Evolutionary conservation across 2,113 vertebrate genomes (phyloP).

Genomic region (Phyllostomus hastatus): DNA sequence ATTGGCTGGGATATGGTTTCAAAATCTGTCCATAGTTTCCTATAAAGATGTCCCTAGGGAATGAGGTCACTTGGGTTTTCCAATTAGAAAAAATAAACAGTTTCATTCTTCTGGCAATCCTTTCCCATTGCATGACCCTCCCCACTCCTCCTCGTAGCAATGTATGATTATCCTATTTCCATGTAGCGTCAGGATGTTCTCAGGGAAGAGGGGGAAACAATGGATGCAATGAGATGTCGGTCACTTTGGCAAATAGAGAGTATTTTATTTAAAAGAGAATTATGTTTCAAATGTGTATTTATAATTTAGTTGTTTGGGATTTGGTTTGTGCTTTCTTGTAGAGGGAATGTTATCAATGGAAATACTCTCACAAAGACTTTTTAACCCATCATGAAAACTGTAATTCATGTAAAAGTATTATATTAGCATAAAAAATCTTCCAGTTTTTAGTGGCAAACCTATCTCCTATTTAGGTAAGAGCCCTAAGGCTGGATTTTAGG

Average conservation of each 20-base stretch:
- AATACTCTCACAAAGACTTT: neutral
- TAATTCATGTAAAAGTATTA: neutral
- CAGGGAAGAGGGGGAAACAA: neutral
- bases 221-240: neutral
- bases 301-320: constrained; percentile 2
- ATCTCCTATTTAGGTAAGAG: neutral
- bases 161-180: neutral
- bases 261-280: constrained; percentile 24
- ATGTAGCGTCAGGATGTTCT: neutral
- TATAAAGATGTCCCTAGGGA: constrained; percentile 33
- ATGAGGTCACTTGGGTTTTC: constrained; percentile 54
- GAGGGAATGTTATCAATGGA: neutral
- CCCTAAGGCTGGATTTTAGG: neutral
- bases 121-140: neutral
- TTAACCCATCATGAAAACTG: neutral
- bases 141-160: neutral
- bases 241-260: neutral
- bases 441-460: neutral
- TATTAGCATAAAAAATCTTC: neutral
- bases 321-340: neutral
- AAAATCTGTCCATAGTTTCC: constrained; percentile 37
- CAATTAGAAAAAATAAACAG: constrained; percentile 57
- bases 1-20: neutral
- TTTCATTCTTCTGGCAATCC: constrained; percentile 2
- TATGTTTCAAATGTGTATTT: constrained; percentile 13